Evolutionary conservation across 2,113 vertebrate genomes (phyloP), one percentile per base, ranked within the genome.

Genomic region (Ceyx margarethae): DNA sequence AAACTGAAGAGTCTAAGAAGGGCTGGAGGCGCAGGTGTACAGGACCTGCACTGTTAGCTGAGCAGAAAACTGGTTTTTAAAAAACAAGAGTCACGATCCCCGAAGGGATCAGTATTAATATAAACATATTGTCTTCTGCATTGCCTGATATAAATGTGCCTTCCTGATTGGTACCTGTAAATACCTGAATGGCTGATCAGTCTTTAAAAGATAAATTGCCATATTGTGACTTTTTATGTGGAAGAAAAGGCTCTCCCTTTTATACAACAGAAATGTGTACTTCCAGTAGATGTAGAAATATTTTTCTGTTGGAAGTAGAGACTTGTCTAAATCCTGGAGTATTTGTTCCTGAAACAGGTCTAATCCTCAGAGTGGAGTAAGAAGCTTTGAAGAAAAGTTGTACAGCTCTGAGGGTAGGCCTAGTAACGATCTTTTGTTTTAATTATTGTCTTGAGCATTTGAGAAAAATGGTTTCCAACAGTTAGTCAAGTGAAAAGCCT

Each of bases 401-500:
- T 97, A 95, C 31, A 97, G 98, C 58, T 98, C 98, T 97, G 97
- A 97, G 79, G 97, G 84, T 90, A 95, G 96, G 33, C 97, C 97
- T 35, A 86, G 95, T 79, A 88, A 90, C 62, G 4, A 93, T 97
- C 22, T 96, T 96, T 29, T 97, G 95, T n/a, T 98, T 98, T 96
- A 98, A 97, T 64, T 61, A 85, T 83, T 96, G 83, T 57, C 97
- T 97, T 87, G 97, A 95, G 4, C 97, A 95, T 73, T 94, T 96
- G 76, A 96, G 93, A 60, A 48, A 43, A 51, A 42, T 89, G 75
- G 94, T 31, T 91, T 93, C 26, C 91, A 80, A 66, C 97, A 96
- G 97, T 98, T 87, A 98, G 97, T 29, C 97, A 98, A 96, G 97
- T 97, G 14, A 98, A 99, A 95, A 98, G 98, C 91, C 98, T 98